These are phyloP conservation scores for Cantharis rufa DNA, from an alignment of 2,888 invertebrate genomes.

Conservation along the genomic window DNA sequence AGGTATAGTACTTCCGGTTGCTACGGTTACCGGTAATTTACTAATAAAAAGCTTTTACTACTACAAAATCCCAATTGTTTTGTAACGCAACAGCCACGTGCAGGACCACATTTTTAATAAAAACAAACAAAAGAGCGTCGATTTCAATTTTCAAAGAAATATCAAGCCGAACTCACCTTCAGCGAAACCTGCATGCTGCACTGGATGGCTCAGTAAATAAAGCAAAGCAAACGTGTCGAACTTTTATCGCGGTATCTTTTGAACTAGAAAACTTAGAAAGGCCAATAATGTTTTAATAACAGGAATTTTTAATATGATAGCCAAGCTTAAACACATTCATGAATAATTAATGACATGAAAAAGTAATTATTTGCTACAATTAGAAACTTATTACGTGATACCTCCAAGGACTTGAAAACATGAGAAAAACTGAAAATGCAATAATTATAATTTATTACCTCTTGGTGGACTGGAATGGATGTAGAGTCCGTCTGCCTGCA, in stretches of 20 bases:
- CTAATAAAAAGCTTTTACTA: neutral
- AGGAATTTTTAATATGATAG: constrained; percentile 1
- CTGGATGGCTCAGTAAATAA: neutral
- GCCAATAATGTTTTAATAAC: neutral
- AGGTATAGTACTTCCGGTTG: neutral
- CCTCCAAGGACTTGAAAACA: neutral
- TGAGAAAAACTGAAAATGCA: constrained; percentile 4
- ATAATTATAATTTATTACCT: constrained; percentile 55
- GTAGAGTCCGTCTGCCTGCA: constrained; percentile 59
- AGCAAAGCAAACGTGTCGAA: neutral
- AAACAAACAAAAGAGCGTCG: neutral
- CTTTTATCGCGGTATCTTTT: neutral
- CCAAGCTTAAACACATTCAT: constrained; percentile 1
- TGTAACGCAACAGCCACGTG: neutral
- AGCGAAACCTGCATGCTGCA: neutral
- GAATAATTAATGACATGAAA: constrained; percentile 4
- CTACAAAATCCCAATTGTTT: neutral
- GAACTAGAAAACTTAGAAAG: neutral
- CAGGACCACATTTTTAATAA: neutral
- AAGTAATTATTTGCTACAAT: constrained; percentile 1
- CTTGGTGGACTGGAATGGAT: constrained; percentile 68
- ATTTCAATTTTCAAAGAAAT: neutral
- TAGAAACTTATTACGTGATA: neutral
- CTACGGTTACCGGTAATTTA: neutral
- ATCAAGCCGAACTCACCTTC: neutral